These are phyloP conservation scores for Eumeta japonica DNA, from an alignment of 1,140 invertebrate genomes.

Conservation along the genomic window DNA sequence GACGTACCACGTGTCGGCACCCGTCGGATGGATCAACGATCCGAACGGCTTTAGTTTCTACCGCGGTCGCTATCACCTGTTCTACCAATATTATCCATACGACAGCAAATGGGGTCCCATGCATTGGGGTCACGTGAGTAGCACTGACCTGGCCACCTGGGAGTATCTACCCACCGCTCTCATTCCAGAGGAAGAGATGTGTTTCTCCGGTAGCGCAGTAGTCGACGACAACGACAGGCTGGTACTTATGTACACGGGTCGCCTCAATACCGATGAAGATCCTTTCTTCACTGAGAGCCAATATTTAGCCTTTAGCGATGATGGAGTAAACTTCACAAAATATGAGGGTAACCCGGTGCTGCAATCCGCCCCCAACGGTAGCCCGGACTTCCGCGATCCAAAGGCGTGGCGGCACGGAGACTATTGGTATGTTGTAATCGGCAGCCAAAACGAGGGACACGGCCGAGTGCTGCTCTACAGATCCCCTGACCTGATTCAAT, in stretches of 20 bases:
- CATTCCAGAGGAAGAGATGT: slow-evolving; percentile 41
- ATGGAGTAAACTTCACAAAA: slow-evolving; percentile 42
- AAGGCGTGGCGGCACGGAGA: slow-evolving; percentile 46
- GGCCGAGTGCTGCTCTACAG: slow-evolving; percentile 43
- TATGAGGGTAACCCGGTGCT: slow-evolving; percentile 41
- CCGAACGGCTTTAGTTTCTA: slow-evolving; percentile 47
- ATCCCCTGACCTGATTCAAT: slow-evolving; percentile 35
- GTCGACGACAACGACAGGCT: slow-evolving; percentile 27
- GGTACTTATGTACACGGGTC: slow-evolving; percentile 44
- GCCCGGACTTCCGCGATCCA: slow-evolving; percentile 48
- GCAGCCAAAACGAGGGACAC: slow-evolving; percentile 35
- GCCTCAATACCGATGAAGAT: slow-evolving; percentile 17
- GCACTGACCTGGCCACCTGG: slow-evolving; percentile 44
- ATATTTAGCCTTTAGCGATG: slow-evolving; percentile 37
- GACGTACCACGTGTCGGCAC: slow-evolving; percentile 35
- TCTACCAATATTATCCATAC: slow-evolving; percentile 48
- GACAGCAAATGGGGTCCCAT: slow-evolving; percentile 39
- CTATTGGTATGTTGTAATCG: slow-evolving; percentile 42
- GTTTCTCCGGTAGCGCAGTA: slow-evolving; percentile 47
- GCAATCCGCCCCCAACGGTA: slow-evolving; percentile 24
- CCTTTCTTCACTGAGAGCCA: slow-evolving; percentile 38
- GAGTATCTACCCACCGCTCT: slow-evolving; percentile 40
- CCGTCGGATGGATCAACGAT: slow-evolving; percentile 52
- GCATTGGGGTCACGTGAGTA: slow-evolving; percentile 46
- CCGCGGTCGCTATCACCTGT: slow-evolving; percentile 44